Evolutionary conservation across 2,888 invertebrate species (phyloP), one percentile per base, ranked within the genome.

Genomic region (Amphipoea oculea): DNA sequence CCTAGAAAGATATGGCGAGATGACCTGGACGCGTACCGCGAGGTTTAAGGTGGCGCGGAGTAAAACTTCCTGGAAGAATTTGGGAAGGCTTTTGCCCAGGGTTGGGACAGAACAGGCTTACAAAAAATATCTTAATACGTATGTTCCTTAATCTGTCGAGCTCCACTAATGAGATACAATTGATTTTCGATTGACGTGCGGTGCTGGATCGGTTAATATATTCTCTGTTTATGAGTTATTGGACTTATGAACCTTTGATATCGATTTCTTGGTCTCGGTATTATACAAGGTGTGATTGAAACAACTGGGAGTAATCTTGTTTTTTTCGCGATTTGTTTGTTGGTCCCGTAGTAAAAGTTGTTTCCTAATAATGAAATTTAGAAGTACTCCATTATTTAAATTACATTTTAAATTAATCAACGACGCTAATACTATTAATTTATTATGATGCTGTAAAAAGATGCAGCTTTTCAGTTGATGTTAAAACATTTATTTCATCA

Each of bases 401-500:
- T 36, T 36, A 23, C 51, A 69, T 36, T 4, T 14, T 51, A 7
- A 14, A 51, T 23, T 14, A 40, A 20, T 14, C 23, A 36, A 23
- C 36, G 36, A 51, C 51, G 20, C 36, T 23, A 7, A 70, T 51
- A 29, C 29, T 29, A 70, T 36, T 36, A 23, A 23, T 36, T 23
- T 54, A 9, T n/a, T 71, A 40, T 6, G 9, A 74, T 75, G 20
- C 29, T 57, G 0, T 23, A 14, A 11, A 51, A n/a, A 60, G 2
- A 42, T 23, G 3, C 51, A 66, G 20, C 23, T 4, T 42, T 51
- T 57, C 4, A 6, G 14, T 6, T 79, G 29, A 29, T 57, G 23
- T 17, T 29, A 12, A 65, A 23, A 65, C 3, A n/a, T 73, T 42
- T 45, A 62, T 45, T 62, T 67, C n/a, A 80, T 45, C 42, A 67